A percentile compares a stretch with the other conserved stretches of the same genome.
phyloP scores from a whole-genome alignment of 2,888 invertebrate genomes.

The Acanthosepion pharaonis region DNA sequence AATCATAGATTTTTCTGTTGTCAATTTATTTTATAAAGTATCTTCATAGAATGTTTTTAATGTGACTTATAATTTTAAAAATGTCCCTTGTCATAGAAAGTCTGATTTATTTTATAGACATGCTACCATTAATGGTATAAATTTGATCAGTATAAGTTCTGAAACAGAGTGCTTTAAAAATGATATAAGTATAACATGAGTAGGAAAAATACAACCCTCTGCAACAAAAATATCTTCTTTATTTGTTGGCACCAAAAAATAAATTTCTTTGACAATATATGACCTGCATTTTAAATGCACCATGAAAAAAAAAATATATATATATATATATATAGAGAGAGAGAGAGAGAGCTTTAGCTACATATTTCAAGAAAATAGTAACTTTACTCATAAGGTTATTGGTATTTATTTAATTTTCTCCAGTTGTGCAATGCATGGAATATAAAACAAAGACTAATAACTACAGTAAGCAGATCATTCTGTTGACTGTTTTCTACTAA shows the following conservation, averaged over 20 bases:
- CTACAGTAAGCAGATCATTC: background rate
- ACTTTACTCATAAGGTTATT: too few species aligned
- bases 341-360: too few species aligned
- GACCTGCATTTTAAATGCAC: too few species aligned
- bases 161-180: background rate
- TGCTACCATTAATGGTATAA: background rate
- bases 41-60: background rate
- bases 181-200: too few species aligned
- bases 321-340: too few species aligned
- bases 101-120: background rate
- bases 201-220: too few species aligned
- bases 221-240: too few species aligned
- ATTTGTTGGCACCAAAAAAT: too few species aligned
- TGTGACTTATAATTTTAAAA: background rate
- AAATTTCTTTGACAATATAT: too few species aligned
- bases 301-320: too few species aligned
- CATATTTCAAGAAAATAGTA: too few species aligned
- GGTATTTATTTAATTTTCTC: too few species aligned
- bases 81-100: background rate
- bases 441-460: background rate
- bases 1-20: background rate
- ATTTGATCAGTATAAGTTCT: background rate
- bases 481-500: background rate
- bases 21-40: background rate
- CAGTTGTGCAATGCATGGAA: background rate